phyloP scores from a whole-genome alignment of 2,888 invertebrate species.

The Spialia ferax region DNA sequence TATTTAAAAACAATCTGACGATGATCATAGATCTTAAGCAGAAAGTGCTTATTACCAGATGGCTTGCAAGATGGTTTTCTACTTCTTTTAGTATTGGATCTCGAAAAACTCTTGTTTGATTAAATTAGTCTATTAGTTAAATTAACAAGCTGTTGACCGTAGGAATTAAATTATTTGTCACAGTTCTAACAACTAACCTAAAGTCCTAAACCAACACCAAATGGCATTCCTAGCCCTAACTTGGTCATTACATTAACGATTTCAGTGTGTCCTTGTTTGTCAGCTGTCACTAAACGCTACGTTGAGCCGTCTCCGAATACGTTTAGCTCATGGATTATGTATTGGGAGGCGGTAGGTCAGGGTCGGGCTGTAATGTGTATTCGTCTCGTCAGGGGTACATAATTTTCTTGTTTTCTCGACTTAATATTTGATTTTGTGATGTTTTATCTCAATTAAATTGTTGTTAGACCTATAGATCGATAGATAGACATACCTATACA shows the following conservation, averaged over 20 bases:
- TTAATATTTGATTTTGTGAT: neutral
- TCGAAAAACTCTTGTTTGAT: no score
- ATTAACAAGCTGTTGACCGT: no score
- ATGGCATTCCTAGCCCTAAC: neutral
- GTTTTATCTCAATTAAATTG: neutral
- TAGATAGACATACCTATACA: no score
- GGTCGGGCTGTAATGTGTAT: conserved; percentile 3
- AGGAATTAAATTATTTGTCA: no score
- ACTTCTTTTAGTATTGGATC: no score
- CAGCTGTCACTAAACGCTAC: conserved; percentile 8
- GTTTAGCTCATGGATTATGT: conserved; percentile 29
- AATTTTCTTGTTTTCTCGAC: neutral
- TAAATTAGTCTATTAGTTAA: no score
- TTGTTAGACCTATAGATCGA: no score
- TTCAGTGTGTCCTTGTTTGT: neutral
- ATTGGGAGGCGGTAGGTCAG: conserved; percentile 25
- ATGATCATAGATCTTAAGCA: no score
- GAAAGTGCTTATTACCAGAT: no score
- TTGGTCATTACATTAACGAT: neutral
- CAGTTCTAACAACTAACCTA: neutral
- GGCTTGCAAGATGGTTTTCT: no score
- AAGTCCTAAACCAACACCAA: no score
- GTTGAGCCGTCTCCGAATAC: conserved; percentile 6
- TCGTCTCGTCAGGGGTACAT: neutral
- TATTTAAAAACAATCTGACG: no score